These are phyloP conservation scores for Drosophila subquinaria DNA, from an alignment of 2,888 invertebrate species.

Conservation along the genomic window DNA sequence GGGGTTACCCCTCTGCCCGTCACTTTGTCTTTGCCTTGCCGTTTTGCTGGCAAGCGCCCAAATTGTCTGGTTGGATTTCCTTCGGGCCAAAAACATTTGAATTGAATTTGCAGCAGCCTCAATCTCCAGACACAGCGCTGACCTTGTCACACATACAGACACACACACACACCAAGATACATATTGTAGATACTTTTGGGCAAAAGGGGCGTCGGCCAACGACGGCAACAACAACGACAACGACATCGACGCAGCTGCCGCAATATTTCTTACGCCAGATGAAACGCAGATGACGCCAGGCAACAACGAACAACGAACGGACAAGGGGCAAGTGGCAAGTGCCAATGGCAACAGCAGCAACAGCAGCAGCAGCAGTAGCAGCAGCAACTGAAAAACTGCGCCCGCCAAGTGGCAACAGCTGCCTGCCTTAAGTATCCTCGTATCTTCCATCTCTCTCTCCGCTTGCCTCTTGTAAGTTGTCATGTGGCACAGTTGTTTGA, in stretches of 20 bases:
- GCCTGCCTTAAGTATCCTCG: slow-evolving; percentile 37
- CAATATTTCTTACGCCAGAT: slow-evolving; percentile 85
- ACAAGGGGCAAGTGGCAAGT: slow-evolving; percentile 24
- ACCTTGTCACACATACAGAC: slow-evolving; percentile 71
- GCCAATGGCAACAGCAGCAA: slow-evolving; percentile 19
- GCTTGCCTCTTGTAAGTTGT: slow-evolving; percentile 67
- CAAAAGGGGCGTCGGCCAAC: slow-evolving; percentile 54
- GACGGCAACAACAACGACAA: slow-evolving; percentile 22
- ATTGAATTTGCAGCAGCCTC: slow-evolving; percentile 73
- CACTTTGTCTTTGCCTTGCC: slow-evolving; percentile 2
- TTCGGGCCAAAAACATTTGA: slow-evolving; percentile 71
- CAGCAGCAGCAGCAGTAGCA: slow-evolving; percentile 34
- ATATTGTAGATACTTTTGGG: slow-evolving; percentile 12
- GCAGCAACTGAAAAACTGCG: slow-evolving; percentile 67
- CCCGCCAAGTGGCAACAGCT: slow-evolving; percentile 76
- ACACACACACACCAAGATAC: slow-evolving; percentile 38
- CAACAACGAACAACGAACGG: slow-evolving; percentile 16
- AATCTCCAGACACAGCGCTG: slow-evolving; percentile 75
- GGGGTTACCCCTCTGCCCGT: not conserved
- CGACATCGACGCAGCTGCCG: slow-evolving; percentile 75
- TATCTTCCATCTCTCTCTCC: slow-evolving; percentile 22
- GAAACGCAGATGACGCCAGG: slow-evolving; percentile 84
- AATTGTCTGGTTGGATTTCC: slow-evolving; percentile 65
- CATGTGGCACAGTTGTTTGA: slow-evolving; percentile 76
- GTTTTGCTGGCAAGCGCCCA: slow-evolving; percentile 77